A percentile compares a stretch with the other conserved stretches of the same genome.
phyloP scores from a whole-genome alignment of 2,113 vertebrate species.

The Chloropsis hardwickii region DNA sequence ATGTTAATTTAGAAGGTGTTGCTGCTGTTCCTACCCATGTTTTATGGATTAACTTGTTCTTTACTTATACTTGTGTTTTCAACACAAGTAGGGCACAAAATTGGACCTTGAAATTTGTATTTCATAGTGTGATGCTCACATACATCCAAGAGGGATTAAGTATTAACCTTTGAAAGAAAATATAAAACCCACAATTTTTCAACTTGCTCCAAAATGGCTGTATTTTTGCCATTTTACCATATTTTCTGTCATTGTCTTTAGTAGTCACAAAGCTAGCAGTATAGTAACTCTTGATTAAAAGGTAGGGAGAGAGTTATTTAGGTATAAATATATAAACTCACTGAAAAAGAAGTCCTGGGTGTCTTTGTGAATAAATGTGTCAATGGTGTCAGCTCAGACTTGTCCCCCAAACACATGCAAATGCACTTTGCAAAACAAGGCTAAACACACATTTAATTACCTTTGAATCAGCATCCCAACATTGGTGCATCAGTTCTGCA shows the following conservation, averaged over 20 bases:
- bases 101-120: neutral
- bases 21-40: neutral
- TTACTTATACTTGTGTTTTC: neutral
- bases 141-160: neutral
- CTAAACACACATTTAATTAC: constrained; percentile 68
- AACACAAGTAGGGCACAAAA: neutral
- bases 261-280: neutral
- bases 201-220: neutral
- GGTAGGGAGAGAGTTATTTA: neutral
- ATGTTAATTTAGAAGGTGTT: neutral
- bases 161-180: neutral
- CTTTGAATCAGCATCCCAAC: constrained; percentile 91
- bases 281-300: neutral
- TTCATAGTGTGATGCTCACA: neutral
- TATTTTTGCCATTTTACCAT: neutral
- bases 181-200: neutral
- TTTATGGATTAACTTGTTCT: neutral
- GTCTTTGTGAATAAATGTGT: neutral
- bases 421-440: neutral
- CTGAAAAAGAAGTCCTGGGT: neutral
- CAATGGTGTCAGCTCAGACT: neutral
- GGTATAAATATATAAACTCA: neutral
- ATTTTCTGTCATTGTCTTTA: neutral
- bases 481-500: constrained; percentile 89
- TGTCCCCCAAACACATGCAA: neutral